A percentile compares a stretch with the other conserved stretches of the same genome.
Evolutionary conservation across 2,888 invertebrate genomes (phyloP).

Genomic region (Hydroisotoma schaefferi): DNA sequence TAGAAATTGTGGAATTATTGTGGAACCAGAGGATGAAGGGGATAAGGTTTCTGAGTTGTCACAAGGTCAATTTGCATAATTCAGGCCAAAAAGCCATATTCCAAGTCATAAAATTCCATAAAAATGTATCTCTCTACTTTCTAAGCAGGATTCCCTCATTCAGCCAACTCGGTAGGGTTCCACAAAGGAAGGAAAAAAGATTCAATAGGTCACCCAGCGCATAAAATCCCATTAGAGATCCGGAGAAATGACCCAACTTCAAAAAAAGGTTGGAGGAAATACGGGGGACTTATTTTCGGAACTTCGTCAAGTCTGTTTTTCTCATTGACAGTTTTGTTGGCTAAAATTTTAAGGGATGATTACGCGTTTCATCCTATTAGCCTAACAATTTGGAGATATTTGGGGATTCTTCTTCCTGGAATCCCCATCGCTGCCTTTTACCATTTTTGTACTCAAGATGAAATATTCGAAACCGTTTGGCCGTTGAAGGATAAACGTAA

Average conservation of each 20-base stretch:
- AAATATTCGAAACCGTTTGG: slow-evolving; percentile 30
- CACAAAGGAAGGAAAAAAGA: slow-evolving; percentile 2
- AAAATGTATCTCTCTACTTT: too few species aligned
- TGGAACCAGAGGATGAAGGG: neutral
- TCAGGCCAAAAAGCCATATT: too few species aligned
- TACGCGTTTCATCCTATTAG: slow-evolving; percentile 34
- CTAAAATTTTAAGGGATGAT: slow-evolving; percentile 36
- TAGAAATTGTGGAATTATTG: neutral
- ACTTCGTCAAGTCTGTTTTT: slow-evolving; percentile 36
- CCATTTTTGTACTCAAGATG: neutral
- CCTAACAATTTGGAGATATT: slow-evolving; percentile 42
- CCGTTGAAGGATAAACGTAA: slow-evolving; percentile 28
- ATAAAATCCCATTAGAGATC: slow-evolving; percentile 3
- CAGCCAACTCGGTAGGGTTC: too few species aligned
- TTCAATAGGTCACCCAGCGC: neutral
- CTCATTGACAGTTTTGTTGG: slow-evolving; percentile 38
- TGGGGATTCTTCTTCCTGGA: slow-evolving; percentile 31
- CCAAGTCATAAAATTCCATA: too few species aligned
- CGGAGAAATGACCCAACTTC: neutral
- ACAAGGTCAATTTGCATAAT: too few species aligned
- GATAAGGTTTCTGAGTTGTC: too few species aligned
- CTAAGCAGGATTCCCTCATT: too few species aligned
- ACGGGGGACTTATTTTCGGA: slow-evolving; percentile 33
- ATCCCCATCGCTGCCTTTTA: slow-evolving; percentile 28
- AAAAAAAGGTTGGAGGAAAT: slow-evolving; percentile 6